phyloP scores from a whole-genome alignment of 2,797 vertebrate species.

The Anomalospiza imberbis region DNA sequence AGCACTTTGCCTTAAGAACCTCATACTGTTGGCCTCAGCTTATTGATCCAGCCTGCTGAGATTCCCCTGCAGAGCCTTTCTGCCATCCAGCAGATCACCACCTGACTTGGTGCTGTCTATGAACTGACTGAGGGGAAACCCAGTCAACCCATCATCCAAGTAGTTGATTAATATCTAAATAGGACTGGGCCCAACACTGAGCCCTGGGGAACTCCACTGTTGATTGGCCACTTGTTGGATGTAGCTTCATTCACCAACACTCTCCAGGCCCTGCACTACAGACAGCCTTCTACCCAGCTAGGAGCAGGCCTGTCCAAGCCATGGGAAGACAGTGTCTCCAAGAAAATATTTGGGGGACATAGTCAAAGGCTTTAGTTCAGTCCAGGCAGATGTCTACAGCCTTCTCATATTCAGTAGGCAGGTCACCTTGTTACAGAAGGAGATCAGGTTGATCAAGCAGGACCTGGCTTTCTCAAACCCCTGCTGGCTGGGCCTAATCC shows the following conservation, averaged over 20 bases:
- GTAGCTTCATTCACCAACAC: background rate
- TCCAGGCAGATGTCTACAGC: too few relatives aligned
- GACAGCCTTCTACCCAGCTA: background rate
- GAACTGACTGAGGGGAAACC: background rate
- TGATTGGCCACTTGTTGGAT: background rate
- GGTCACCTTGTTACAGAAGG: background rate
- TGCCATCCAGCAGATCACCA: background rate
- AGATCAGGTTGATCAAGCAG: background rate
- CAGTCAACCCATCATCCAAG: background rate
- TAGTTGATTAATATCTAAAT: too few relatives aligned
- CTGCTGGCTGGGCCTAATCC: background rate
- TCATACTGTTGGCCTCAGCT: background rate
- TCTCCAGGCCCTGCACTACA: too few relatives aligned
- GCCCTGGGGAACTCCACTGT: background rate
- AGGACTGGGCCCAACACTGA: background rate
- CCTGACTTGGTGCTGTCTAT: too few relatives aligned
- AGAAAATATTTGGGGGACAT: background rate
- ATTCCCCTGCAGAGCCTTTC: background rate
- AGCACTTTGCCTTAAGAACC: background rate
- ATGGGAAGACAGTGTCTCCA: background rate
- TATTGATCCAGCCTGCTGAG: background rate
- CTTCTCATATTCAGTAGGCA: background rate
- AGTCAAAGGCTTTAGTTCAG: background rate
- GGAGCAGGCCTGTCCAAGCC: background rate
- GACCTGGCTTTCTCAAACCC: background rate